Percentiles rank a stretch among this genome's conserved stretches.
phyloP scores from a whole-genome alignment of 2,113 vertebrate species.

The Carettochelys insculpta region DNA sequence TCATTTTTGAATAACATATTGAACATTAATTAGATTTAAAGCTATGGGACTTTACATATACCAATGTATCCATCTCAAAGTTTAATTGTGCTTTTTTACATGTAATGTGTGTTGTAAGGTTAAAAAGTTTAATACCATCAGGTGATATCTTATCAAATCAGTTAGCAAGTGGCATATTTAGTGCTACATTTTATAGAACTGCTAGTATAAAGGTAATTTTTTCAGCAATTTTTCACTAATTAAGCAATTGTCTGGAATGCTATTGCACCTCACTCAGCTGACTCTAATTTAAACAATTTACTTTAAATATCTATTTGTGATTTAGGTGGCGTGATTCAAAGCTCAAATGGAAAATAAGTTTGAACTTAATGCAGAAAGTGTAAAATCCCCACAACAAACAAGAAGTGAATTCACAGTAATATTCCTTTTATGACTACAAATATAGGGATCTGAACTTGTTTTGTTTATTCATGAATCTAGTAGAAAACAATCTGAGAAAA shows the following conservation, averaged over 20 bases:
- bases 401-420: not conserved
- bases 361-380: not conserved
- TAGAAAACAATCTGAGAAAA: not conserved
- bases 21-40: conserved; percentile 76
- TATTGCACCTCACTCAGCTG: not conserved
- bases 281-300: not conserved
- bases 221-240: not conserved
- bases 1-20: conserved; percentile 74
- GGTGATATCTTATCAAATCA: conserved; percentile 35
- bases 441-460: not conserved
- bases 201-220: not conserved
- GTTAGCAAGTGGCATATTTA: not conserved
- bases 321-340: not conserved
- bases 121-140: conserved; percentile 53
- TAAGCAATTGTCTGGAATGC: not conserved
- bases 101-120: conserved; percentile 23
- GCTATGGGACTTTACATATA: conserved; percentile 56
- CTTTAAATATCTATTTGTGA: not conserved
- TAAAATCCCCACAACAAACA: not conserved
- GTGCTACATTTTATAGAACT: not conserved
- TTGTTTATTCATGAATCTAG: not conserved
- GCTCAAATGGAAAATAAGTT: not conserved
- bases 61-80: conserved; percentile 35
- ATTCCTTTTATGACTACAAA: not conserved
- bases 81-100: conserved; percentile 59